Conservation (phyloP, 2,113 vertebrate species). For the Myotis davidii region DNA sequence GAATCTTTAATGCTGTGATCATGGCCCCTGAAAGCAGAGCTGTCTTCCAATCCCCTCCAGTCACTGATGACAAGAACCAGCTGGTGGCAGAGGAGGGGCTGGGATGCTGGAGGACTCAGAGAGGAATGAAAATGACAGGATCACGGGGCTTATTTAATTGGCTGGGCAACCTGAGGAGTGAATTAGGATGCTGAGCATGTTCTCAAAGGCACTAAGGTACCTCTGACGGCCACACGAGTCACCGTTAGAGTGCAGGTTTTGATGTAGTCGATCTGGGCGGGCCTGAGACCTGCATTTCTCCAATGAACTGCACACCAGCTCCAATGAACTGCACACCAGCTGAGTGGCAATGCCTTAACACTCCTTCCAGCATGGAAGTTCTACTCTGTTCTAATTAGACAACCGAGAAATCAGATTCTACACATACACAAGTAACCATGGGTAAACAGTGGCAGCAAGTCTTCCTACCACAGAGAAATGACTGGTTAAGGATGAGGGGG, state of each 20-base stretch:
- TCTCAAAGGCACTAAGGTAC: neutral
- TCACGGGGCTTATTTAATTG: accelerated
- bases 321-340: neutral
- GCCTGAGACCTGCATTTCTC: neutral
- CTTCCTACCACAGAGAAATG: accelerated
- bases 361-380: neutral
- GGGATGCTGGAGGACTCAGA: neutral
- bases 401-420: neutral
- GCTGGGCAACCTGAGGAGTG: neutral
- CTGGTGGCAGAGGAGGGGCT: neutral
- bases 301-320: neutral
- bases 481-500: neutral
- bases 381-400: neutral
- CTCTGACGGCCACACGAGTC: no score
- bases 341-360: neutral
- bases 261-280: neutral
- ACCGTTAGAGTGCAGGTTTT: no score
- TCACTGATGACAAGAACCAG: neutral
- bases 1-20: neutral
- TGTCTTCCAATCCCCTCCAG: neutral
- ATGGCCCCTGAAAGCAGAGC: neutral
- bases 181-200: no score
- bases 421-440: neutral
- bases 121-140: no score
- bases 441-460: neutral